These are phyloP conservation scores for Cydia pomonella DNA, from an alignment of 1,140 invertebrate species.

Conservation along the genomic window DNA sequence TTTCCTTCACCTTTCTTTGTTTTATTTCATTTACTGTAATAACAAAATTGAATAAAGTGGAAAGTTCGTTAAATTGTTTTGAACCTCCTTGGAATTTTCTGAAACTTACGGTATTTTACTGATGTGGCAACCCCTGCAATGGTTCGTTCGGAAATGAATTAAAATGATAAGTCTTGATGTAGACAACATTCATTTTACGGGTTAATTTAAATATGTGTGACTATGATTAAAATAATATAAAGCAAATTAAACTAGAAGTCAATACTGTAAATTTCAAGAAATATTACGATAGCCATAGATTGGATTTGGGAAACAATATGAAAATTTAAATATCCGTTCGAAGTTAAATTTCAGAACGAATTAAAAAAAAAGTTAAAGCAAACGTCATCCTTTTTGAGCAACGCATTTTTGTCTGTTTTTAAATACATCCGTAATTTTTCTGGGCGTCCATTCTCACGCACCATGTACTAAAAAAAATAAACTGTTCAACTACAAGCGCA, in stretches of 20 bases:
- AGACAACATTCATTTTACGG: neutral
- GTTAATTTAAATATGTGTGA: too few species aligned
- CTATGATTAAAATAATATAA: too few species aligned
- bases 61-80: too few species aligned
- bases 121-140: neutral
- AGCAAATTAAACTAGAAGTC: too few species aligned
- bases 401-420: constrained; percentile 63
- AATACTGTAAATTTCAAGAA: too few species aligned
- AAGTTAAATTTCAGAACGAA: constrained; percentile 20
- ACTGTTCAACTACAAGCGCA: constrained; percentile 38
- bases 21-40: too few species aligned
- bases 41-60: too few species aligned
- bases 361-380: constrained; percentile 34
- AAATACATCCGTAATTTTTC: constrained; percentile 50
- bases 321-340: neutral
- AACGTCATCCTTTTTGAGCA: constrained; percentile 65
- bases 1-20: too few species aligned
- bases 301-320: neutral
- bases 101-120: neutral
- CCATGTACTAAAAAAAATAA: constrained; percentile 51
- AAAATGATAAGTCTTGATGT: neutral
- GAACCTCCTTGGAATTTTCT: too few species aligned
- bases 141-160: neutral
- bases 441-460: constrained; percentile 44
- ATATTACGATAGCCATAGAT: neutral